These are phyloP conservation scores for Hyperoplus lanceolatus DNA, from an alignment of 2,797 vertebrate species.

Conservation along the genomic window DNA sequence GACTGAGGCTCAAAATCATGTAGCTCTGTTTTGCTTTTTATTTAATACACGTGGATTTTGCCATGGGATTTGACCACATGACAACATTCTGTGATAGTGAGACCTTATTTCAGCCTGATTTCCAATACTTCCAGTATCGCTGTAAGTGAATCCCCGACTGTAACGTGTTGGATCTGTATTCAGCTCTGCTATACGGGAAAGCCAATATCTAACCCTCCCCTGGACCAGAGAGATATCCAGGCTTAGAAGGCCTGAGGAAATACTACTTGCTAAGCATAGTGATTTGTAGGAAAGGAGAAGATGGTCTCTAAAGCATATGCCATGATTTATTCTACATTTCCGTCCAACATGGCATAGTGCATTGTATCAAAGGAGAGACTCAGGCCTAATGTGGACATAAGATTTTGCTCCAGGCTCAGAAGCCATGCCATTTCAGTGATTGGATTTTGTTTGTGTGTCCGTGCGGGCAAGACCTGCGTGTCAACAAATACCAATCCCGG, in stretches of 20 bases:
- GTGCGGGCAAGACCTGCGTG: conserved; percentile 19
- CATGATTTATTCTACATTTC: conserved; percentile 59
- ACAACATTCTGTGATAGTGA: neutral
- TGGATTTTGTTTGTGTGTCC: conserved; percentile 43
- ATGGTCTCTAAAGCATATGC: conserved; percentile 45
- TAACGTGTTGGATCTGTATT: conserved; percentile 36
- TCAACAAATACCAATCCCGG: conserved; percentile 19
- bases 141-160: conserved; percentile 42
- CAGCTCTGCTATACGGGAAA: conserved; percentile 44
- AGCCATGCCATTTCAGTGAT: conserved; percentile 30
- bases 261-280: conserved; percentile 45
- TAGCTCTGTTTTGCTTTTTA: conserved; percentile 22
- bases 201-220: conserved; percentile 55
- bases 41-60: conserved; percentile 13
- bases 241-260: conserved; percentile 56
- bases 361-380: conserved; percentile 47
- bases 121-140: conserved; percentile 8
- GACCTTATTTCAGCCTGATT: conserved; percentile 21
- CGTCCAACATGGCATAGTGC: conserved; percentile 30
- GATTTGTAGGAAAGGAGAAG: conserved; percentile 49
- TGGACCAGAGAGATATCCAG: conserved; percentile 47
- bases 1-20: neutral
- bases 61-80: neutral
- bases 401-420: conserved; percentile 46
- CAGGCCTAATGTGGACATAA: conserved; percentile 38